phyloP scores from a whole-genome alignment of 2,888 invertebrate species.

The Eucriotettix oculatus region DNA sequence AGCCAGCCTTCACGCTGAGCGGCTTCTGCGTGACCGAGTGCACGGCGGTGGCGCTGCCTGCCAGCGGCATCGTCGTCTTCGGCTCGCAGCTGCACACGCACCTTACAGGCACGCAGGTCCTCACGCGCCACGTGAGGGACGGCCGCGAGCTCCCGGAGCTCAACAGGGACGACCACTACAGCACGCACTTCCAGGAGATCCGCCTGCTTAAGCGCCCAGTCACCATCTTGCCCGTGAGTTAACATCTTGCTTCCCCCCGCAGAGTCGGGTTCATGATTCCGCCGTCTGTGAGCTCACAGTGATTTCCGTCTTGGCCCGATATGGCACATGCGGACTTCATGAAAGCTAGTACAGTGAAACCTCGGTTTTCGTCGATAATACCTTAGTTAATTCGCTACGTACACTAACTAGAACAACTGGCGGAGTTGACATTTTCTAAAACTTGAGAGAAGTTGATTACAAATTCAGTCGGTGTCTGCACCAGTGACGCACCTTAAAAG shows the following conservation, averaged over 20 bases:
- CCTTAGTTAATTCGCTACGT: no score
- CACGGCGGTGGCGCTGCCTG: constrained; percentile 72
- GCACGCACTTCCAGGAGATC: constrained; percentile 97
- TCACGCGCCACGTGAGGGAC: constrained; percentile 70
- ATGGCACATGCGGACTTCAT: no score
- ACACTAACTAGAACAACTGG: no score
- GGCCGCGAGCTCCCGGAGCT: constrained; percentile 67
- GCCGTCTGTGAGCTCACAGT: no score
- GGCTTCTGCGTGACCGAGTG: constrained; percentile 90
- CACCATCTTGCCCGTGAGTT: constrained; percentile 59
- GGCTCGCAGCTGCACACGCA: constrained; percentile 97
- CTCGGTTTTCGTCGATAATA: no score
- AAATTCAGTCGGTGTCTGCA: no score
- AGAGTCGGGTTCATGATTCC: no score
- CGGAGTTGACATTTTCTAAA: no score
- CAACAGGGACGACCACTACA: constrained; percentile 89
- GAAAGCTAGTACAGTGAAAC: no score
- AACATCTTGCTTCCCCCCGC: neutral
- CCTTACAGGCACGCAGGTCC: constrained; percentile 67
- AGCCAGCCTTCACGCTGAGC: constrained; percentile 54
- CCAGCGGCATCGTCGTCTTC: constrained; percentile 74
- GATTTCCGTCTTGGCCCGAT: no score
- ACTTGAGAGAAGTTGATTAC: no score
- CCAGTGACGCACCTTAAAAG: no score
- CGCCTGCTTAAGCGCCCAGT: constrained; percentile 65